A percentile compares a stretch with the other conserved stretches of the same genome.
phyloP scores from a whole-genome alignment of 2,113 vertebrate species.

The Spermophilus dauricus region DNA sequence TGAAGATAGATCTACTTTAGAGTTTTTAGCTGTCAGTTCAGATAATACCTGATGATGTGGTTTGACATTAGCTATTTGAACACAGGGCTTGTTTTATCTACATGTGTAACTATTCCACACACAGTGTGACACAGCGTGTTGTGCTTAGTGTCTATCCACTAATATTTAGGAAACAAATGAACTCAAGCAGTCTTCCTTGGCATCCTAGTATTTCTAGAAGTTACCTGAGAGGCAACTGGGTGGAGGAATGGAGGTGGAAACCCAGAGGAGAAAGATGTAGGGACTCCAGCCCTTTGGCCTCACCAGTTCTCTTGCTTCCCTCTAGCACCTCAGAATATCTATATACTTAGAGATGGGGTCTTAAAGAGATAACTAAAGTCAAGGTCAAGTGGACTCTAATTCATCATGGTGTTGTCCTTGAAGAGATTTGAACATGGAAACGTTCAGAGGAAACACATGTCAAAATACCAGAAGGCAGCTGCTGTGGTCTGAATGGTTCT shows the following conservation, averaged over 20 bases:
- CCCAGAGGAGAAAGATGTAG: not conserved
- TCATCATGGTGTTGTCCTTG: not conserved
- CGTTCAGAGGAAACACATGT: not conserved
- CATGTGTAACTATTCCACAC: not conserved
- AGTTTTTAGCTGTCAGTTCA: not conserved
- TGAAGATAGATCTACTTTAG: not conserved
- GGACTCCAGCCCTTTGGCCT: not conserved
- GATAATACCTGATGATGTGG: not conserved
- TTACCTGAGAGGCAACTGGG: not conserved
- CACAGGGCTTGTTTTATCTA: not conserved
- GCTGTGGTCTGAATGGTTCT: not conserved
- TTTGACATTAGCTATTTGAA: slow-evolving; percentile 10
- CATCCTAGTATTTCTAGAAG: not conserved
- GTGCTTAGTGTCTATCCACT: not conserved
- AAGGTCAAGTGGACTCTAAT: not conserved
- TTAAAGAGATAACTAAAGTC: not conserved
- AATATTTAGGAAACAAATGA: not conserved
- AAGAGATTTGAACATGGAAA: not conserved
- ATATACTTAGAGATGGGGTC: not conserved
- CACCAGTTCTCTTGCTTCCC: not conserved
- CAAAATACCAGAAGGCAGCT: not conserved
- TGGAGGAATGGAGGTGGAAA: not conserved
- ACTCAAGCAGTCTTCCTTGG: not conserved
- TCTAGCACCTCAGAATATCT: not conserved
- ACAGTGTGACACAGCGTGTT: not conserved